Percentiles rank a stretch among this genome's conserved stretches.
These are phyloP conservation scores for Sipha flava DNA, from an alignment of 1,140 invertebrate genomes.

Conservation along the genomic window DNA sequence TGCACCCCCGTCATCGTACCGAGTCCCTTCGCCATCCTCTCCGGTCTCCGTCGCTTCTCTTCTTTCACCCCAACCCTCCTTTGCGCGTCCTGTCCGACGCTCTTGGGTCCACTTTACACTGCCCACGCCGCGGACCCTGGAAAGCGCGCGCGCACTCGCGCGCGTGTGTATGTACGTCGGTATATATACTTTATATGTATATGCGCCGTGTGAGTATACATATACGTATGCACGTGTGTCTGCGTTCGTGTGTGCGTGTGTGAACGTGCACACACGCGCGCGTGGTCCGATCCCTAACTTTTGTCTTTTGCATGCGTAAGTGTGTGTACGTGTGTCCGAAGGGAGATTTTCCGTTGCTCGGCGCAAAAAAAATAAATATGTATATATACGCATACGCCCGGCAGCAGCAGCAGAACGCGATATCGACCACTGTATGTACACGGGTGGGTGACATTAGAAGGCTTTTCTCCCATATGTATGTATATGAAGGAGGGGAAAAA, in stretches of 20 bases:
- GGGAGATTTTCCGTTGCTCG: constrained; percentile 23
- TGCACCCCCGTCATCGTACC: not conserved
- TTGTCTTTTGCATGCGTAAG: constrained; percentile 31
- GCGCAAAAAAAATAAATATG: not conserved
- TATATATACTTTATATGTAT: not conserved
- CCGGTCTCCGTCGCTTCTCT: not conserved
- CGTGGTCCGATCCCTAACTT: constrained; percentile 27
- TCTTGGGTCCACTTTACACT: constrained; percentile 31
- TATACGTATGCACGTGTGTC: not conserved
- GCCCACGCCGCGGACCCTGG: constrained; percentile 13
- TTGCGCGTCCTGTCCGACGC: not conserved
- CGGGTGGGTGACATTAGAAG: not conserved
- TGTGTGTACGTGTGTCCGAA: constrained; percentile 5
- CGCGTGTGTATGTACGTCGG: not conserved
- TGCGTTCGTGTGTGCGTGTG: not conserved
- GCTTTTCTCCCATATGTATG: not conserved
- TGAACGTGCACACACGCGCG: not conserved
- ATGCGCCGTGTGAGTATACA: not conserved
- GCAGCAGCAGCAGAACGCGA: not conserved
- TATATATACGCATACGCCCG: not conserved
- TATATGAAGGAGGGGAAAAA: not conserved
- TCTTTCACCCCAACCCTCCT: not conserved
- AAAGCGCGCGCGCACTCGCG: not conserved
- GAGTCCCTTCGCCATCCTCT: not conserved
- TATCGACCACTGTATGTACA: not conserved